Evolutionary conservation across 2,888 invertebrate species (phyloP), one percentile per base, ranked within the genome.

Genomic region (Pachymerium ferrugineum): DNA sequence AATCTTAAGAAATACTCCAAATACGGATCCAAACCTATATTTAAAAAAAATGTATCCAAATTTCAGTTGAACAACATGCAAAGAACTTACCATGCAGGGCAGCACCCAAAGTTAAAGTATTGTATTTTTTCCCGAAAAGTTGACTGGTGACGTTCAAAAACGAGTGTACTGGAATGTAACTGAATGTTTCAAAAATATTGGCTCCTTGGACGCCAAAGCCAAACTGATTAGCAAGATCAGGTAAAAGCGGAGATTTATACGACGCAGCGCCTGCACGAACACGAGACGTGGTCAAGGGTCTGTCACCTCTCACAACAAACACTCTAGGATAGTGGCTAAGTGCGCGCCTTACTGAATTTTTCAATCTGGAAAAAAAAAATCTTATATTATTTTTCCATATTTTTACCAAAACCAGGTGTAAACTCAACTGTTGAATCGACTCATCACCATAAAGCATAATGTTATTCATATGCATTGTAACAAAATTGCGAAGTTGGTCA

Each of bases 401-500:
- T n/a, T 0, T 16, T 3, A 16, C 38, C 0, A 62, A 28, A 28
- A 25, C 10, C 4, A 22, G n/a, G 28, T 1, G 3, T 16, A 54
- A 54, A 22, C n/a, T 29, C 14, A 16, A 54, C 72, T 4, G 12
- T 14, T 54, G 28, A n/a, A 72, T 28, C 8, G 30, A 28, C 12
- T 42, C 54, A 19, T 72, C 72, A 8, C 72, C 54, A 28, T 72
- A 16, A 10, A 31, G 4, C 16, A 54, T 16, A 29, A 72, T 29
- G 28, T 72, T 72, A n/a, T 62, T 54, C 54, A 73, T 30, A 35
- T 73, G 73, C 73, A 73, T 73, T 1, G 73, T 73, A 22, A 73
- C 33, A 25, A 68, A 73, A 25, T 73, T 73, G 0, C 68, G 31
- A n/a, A 73, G 33, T 35, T 73, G 73, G n/a, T 35, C 22, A 1